These are phyloP conservation scores for Agrypnia vestita DNA, from an alignment of 1,140 invertebrate genomes.

Conservation along the genomic window DNA sequence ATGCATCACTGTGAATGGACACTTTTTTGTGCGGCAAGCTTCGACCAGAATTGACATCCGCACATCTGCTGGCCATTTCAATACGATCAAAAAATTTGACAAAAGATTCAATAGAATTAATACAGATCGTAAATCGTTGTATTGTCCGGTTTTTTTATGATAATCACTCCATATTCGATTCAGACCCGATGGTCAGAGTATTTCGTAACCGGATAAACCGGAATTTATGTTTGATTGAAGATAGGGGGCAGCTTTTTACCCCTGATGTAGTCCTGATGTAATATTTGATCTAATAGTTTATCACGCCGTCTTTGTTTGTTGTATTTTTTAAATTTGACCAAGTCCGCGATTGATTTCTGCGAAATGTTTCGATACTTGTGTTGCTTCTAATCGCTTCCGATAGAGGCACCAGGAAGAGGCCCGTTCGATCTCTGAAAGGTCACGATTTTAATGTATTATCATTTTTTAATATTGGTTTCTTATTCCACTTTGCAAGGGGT, in stretches of 20 bases:
- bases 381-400: constrained; percentile 7
- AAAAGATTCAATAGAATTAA: constrained; percentile 38
- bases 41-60: constrained; percentile 26
- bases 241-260: not conserved
- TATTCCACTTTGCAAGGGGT: constrained; percentile 14
- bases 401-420: constrained; percentile 23
- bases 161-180: constrained; percentile 42
- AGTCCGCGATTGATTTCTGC: too few species aligned
- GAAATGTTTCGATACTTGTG: not conserved
- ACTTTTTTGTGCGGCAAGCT: not conserved
- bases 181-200: constrained; percentile 32
- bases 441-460: constrained; percentile 5
- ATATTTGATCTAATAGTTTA: not conserved
- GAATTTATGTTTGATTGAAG: not conserved
- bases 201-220: constrained; percentile 21
- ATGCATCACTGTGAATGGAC: constrained; percentile 16
- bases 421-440: constrained; percentile 1
- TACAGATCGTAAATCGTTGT: constrained; percentile 37
- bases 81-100: constrained; percentile 17
- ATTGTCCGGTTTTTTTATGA: constrained; percentile 40
- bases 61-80: constrained; percentile 23
- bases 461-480: constrained; percentile 20
- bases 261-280: too few species aligned
- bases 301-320: not conserved
- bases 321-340: not conserved